These are phyloP conservation scores for Drosophila punjabiensis DNA, from an alignment of 1,140 invertebrate species.

Conservation along the genomic window DNA sequence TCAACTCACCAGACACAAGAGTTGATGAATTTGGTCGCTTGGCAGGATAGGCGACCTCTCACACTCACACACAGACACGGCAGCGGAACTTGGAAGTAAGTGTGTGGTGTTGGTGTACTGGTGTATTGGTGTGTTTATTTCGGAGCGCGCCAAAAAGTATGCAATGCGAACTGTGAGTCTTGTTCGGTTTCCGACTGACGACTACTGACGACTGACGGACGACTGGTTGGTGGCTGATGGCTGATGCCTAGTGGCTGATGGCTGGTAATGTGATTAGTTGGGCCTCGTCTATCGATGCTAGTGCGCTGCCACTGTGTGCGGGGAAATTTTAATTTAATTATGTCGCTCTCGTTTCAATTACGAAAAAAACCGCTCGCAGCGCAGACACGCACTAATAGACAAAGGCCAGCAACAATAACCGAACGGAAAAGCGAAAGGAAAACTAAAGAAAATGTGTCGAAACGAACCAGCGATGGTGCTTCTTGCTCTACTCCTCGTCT, in stretches of 20 bases:
- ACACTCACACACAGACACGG: conserved; percentile 14
- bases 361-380: conserved; percentile 71
- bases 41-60: conserved; percentile 19
- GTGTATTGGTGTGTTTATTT: conserved; percentile 33
- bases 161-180: conserved; percentile 58
- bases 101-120: conserved; percentile 16
- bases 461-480: conserved; percentile 39
- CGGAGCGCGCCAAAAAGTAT: conserved; percentile 74
- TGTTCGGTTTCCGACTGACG: conserved; percentile 56
- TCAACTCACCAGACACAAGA: conserved; percentile 72
- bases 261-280: conserved; percentile 81
- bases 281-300: conserved; percentile 60
- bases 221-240: conserved; percentile 23
- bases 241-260: conserved; percentile 46
- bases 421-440: conserved; percentile 38
- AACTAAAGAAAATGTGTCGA: conserved; percentile 32
- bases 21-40: conserved; percentile 52
- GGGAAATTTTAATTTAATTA: conserved; percentile 82
- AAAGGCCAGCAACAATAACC: conserved; percentile 73
- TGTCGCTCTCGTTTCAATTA: conserved; percentile 68
- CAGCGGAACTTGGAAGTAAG: neutral
- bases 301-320: conserved; percentile 34
- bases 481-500: conserved; percentile 16
- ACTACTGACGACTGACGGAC: conserved; percentile 48
- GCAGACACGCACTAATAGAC: conserved; percentile 78